Evolutionary conservation across 2,113 vertebrate species (phyloP).

Genomic region (Siniperca knerii): DNA sequence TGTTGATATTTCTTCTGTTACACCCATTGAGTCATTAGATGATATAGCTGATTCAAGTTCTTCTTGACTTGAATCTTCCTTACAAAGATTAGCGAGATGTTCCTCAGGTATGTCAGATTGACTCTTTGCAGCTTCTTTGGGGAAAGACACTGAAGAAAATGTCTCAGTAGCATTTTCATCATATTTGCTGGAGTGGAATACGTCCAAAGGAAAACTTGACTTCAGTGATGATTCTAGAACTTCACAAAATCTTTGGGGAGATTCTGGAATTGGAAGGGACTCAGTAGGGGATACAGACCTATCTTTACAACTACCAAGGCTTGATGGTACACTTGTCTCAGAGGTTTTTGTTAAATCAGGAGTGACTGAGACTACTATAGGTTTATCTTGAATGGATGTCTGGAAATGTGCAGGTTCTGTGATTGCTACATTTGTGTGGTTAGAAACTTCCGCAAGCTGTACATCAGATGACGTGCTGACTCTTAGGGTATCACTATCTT

Average conservation of each 20-base stretch:
- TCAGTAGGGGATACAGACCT: not conserved
- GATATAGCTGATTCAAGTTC: not conserved
- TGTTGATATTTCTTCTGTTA: slow-evolving; percentile 24
- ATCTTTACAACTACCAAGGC: not conserved
- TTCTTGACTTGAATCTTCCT: slow-evolving; percentile 37
- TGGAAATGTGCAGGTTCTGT: slow-evolving; percentile 21
- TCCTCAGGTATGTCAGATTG: slow-evolving; percentile 22
- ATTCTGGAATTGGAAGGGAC: slow-evolving; percentile 19
- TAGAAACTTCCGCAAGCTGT: slow-evolving; percentile 17
- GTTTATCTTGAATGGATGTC: slow-evolving; percentile 37
- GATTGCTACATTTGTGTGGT: slow-evolving; percentile 1
- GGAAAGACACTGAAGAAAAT: slow-evolving; percentile 3
- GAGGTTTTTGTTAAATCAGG: slow-evolving; percentile 45
- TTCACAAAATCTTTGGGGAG: slow-evolving; percentile 32
- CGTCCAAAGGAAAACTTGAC: slow-evolving; percentile 18
- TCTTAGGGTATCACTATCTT: not conserved
- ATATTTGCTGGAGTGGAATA: slow-evolving; percentile 9
- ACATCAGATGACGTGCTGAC: slow-evolving; percentile 1
- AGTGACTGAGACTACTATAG: slow-evolving; percentile 24
- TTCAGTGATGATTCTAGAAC: slow-evolving; percentile 7
- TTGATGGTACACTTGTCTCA: slow-evolving; percentile 38
- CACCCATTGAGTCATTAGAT: slow-evolving; percentile 9
- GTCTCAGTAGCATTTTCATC: slow-evolving; percentile 27
- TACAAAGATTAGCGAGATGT: not conserved
- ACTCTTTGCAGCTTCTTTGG: slow-evolving; percentile 1